A percentile compares a stretch with the other conserved stretches of the same genome.
These are phyloP conservation scores for Taphrorychus bicolor DNA, from an alignment of 2,888 invertebrate genomes.

Conservation along the genomic window DNA sequence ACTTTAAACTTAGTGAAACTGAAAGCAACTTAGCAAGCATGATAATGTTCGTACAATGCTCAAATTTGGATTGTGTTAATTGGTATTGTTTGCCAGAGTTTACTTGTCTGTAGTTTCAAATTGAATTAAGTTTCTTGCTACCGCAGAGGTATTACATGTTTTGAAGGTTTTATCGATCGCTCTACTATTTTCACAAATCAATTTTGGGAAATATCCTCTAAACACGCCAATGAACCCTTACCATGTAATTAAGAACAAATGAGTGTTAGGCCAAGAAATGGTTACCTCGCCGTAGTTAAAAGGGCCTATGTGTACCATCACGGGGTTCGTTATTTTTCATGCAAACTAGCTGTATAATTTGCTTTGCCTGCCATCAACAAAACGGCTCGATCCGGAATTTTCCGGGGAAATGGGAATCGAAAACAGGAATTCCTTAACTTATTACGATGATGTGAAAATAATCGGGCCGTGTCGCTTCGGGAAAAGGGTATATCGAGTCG, in stretches of 20 bases:
- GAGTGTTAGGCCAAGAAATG: not conserved
- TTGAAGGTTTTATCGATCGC: too few relatives aligned
- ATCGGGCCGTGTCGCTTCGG: conserved; percentile 4
- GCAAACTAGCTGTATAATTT: conserved; percentile 16
- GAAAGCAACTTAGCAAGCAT: too few relatives aligned
- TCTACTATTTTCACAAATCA: not conserved
- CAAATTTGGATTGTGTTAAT: too few relatives aligned
- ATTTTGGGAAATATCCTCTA: not conserved
- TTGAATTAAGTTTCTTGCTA: too few relatives aligned
- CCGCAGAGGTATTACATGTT: too few relatives aligned
- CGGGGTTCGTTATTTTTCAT: not conserved
- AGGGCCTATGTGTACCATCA: not conserved
- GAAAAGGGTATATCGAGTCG: not conserved
- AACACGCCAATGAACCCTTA: not conserved
- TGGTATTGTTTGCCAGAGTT: too few relatives aligned
- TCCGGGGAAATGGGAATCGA: conserved; percentile 18
- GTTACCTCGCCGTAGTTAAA: not conserved
- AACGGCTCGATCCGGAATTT: conserved; percentile 2
- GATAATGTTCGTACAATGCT: too few relatives aligned
- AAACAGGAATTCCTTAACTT: conserved; percentile 20
- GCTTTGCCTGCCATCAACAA: conserved; percentile 6
- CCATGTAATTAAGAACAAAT: not conserved
- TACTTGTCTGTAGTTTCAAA: too few relatives aligned
- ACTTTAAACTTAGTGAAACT: too few relatives aligned
- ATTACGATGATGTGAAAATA: conserved; percentile 25